Percentiles rank a stretch among this genome's conserved stretches.
phyloP scores from a whole-genome alignment of 2,888 invertebrate species.

The Cynaeus angustus region DNA sequence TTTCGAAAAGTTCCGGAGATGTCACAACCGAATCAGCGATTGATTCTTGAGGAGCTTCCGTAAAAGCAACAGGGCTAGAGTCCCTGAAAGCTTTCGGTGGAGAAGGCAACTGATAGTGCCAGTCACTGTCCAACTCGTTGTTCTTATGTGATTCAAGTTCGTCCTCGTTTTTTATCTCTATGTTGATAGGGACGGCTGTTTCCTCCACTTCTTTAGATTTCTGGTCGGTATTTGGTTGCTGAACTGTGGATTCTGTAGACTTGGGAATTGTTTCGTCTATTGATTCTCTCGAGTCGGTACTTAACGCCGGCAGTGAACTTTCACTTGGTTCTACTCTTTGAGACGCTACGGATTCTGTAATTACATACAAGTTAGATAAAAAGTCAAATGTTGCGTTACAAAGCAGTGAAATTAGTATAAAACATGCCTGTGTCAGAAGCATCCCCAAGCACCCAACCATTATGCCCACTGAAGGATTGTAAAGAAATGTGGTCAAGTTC shows the following conservation, averaged over 20 bases:
- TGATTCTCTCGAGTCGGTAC: conserved; percentile 9
- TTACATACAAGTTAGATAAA: not conserved
- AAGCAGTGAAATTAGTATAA: conserved; percentile 53
- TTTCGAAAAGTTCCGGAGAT: conserved; percentile 69
- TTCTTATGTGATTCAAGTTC: conserved; percentile 11
- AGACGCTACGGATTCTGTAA: conserved; percentile 59
- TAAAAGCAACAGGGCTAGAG: conserved; percentile 63
- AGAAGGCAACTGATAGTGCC: conserved; percentile 77
- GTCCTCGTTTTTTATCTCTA: conserved; percentile 50
- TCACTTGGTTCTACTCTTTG: no score
- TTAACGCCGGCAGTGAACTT: conserved; percentile 41
- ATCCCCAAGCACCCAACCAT: conserved; percentile 67
- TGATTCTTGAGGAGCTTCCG: conserved; percentile 46
- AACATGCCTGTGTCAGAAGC: conserved; percentile 70
- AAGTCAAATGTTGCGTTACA: conserved; percentile 19
- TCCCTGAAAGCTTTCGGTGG: conserved; percentile 77
- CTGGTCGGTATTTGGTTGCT: not conserved
- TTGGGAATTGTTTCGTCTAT: not conserved
- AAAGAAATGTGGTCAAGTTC: conserved; percentile 64
- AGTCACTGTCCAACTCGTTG: conserved; percentile 65
- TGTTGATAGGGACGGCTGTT: not conserved
- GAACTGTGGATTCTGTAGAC: not conserved
- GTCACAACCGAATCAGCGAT: conserved; percentile 69
- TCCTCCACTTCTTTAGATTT: conserved; percentile 48
- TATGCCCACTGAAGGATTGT: conserved; percentile 56